Evolutionary conservation across 1,140 invertebrate species (phyloP).

Genomic region (Cyclina sinensis): DNA sequence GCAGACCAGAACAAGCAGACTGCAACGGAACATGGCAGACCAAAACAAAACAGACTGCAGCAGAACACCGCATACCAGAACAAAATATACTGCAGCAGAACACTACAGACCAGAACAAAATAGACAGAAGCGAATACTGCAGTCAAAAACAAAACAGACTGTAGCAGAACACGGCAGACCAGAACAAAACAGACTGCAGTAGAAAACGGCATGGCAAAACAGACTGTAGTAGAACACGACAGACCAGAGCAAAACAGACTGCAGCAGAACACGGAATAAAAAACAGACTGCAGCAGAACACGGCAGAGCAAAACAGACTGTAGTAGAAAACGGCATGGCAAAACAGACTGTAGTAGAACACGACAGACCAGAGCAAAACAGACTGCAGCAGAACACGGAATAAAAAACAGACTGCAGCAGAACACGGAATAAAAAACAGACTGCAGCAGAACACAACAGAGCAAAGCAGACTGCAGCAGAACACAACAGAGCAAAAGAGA

Average conservation of each 20-base stretch:
- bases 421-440: neutral
- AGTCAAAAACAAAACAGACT: neutral
- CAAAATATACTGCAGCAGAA: no score
- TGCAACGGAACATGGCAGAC: neutral
- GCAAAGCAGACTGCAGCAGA: neutral
- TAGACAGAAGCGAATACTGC: neutral
- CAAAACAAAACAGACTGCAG: no score
- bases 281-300: neutral
- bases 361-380: no score
- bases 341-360: neutral
- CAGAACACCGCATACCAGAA: neutral
- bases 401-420: neutral
- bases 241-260: no score
- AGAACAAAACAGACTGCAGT: no score
- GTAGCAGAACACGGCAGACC: no score
- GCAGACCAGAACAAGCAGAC: no score
- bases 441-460: neutral
- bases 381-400: neutral
- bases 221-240: no score
- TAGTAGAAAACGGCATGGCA: neutral
- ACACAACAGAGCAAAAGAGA: neutral
- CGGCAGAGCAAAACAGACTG: neutral
- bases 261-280: no score
- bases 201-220: neutral
- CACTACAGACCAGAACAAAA: neutral